Percentiles rank a stretch among this genome's conserved stretches.
These are phyloP conservation scores for Catostylus mosaicus DNA, from an alignment of 30 jellyfish, hydroid and myxozoan genomes.

Conservation along the genomic window DNA sequence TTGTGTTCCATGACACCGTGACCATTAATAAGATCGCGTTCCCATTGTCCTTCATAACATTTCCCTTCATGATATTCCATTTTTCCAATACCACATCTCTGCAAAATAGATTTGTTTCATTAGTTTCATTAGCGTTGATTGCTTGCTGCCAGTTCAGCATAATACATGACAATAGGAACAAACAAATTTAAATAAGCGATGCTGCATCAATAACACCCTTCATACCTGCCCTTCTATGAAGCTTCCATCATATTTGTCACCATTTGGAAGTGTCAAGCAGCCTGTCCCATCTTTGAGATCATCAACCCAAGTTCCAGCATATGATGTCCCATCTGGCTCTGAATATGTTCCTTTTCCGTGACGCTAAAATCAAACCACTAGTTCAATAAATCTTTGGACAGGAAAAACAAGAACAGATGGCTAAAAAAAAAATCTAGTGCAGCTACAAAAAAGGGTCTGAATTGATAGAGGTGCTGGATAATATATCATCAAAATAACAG, in stretches of 20 bases:
- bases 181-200: not conserved
- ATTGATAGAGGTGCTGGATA: too few species aligned
- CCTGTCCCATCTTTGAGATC: constrained; percentile 90
- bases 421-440: not conserved
- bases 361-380: constrained; percentile 43
- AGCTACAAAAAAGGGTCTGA: not conserved
- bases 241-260: constrained; percentile 89
- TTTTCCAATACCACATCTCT: constrained; percentile 83
- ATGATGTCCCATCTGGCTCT: constrained; percentile 51
- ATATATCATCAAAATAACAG: too few species aligned
- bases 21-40: constrained; percentile 60
- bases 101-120: not conserved
- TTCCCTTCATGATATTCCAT: constrained; percentile 61
- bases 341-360: constrained; percentile 76
- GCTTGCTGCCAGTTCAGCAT: not conserved
- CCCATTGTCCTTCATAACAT: constrained; percentile 83
- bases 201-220: not conserved
- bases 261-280: constrained; percentile 68
- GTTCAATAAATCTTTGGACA: not conserved
- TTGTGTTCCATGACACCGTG: constrained; percentile 62
- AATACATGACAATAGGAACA: not conserved
- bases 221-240: constrained; percentile 86
- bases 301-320: constrained; percentile 89
- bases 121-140: not conserved
- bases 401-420: not conserved